Base-by-base conservation (phyloP, 2,797 vertebrate genomes). In the Alfaro cultratus region DNA sequence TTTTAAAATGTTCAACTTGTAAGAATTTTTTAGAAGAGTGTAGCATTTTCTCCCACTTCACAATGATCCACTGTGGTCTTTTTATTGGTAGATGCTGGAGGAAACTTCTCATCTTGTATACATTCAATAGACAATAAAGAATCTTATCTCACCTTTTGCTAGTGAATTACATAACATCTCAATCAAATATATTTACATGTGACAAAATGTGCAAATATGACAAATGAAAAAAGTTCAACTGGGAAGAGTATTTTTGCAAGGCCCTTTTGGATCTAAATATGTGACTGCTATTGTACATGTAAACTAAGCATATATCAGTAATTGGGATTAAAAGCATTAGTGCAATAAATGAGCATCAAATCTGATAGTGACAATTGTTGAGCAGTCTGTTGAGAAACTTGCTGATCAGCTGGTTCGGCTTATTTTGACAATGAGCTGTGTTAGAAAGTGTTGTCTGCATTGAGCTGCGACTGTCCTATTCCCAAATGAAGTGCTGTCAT, bases 341-440 rank as follows among this genome's bases (percentile, higher is more conserved):
- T 49, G 75, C 72, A 79, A 43, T 39, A 73, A 87, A 83, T 64
- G 77, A 81, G 73, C 88, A 81, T 85, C 71, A 79, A 83, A 87
- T 84, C 57, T 15, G 46, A 70, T 47, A 39, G 51, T n/a, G 83
- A 84, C 71, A 78, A 68, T 83, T 84, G 49, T 45, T 74, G 55
- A 80, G 55, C 73, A 79, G 77, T 85, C 85, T 81, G 84, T 73
- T 77, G 57, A 81, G 74, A 77, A 64, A 81, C 78, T 45, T 74
- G 15, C 62, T 73, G 68, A 85, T 89, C 80, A 79, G 81, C 76
- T 81, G 78, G 77, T 87, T 73, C 18, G 70, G 43, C 46, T 79
- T 81, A 39, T 73, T 78, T 78, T 74, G 47, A 75, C 57, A 68
- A 12, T 8, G 2, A 80, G 68, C 36, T 75, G 57, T 75, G 57